Base-by-base conservation (phyloP, 2,113 vertebrate species). In the Hippocampus guttulatus region DNA sequence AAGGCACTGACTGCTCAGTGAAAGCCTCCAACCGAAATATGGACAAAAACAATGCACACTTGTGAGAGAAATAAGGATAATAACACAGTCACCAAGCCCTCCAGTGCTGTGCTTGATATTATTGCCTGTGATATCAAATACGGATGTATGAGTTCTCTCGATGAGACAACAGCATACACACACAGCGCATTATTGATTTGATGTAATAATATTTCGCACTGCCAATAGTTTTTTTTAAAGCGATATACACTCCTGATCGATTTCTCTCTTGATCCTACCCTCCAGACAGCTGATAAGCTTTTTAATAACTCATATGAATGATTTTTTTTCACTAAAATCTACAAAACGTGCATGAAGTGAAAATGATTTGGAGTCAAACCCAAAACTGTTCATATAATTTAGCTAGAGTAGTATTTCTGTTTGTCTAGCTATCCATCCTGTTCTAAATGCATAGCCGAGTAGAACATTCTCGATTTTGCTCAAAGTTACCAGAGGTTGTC, bases 1-100 rank as follows among this genome's bases (percentile, higher is more conserved):
- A 30, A 60, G 2, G 14, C 10, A 15, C 5, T 38, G 33, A 38
- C 5, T 55, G 55, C 11, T 27, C 25, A 30, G 57, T 60, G 5
- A 16, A 30, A 30, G 8, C 10, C 12, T 25, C 11, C 57, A 27
- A 60, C 12, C 27, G 4, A 60, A 27, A 58, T 57, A 14, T 57
- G 54, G 55, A 23, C 8, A 57, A 12, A 12, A 23, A 12, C 51
- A 21, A 81, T 60, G 61, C 55, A 43, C 64, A 69, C 71, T 79
- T 74, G 68, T 75, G 77, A 72, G 68, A 70, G 14, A 70, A 69
- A 80, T 67, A 73, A 0, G 43, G 75, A 74, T 63, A 72, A 67
- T 84, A 82, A 72, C 38, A 74, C 43, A 71, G 43, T 64, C 67
- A 80, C 76, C 64, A 71, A 78, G n/a, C 38, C 54, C 75, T 21